These are phyloP conservation scores for Bradypodion pumilum DNA, from an alignment of 2,797 vertebrate genomes.

Conservation along the genomic window DNA sequence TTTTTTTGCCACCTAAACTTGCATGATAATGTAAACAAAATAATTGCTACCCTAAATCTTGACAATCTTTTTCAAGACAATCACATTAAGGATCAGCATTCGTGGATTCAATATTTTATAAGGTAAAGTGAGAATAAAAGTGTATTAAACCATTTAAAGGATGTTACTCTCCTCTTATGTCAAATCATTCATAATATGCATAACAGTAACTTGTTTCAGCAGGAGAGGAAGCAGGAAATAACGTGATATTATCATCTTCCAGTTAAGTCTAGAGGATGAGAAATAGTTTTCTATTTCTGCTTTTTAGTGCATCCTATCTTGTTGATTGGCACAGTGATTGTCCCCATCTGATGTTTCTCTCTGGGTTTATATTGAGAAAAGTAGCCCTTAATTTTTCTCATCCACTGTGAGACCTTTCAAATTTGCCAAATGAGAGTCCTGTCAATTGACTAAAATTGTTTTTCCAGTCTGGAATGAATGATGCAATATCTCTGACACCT, in stretches of 20 bases:
- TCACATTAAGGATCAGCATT: too few relatives aligned
- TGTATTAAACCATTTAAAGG: not conserved
- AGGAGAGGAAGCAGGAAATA: not conserved
- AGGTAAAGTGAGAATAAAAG: too few relatives aligned
- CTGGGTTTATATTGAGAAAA: conserved; percentile 22
- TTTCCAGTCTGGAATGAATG: conserved; percentile 3
- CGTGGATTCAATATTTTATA: too few relatives aligned
- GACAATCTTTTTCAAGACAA: too few relatives aligned
- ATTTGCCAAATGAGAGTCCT: conserved; percentile 15
- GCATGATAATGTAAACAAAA: too few relatives aligned
- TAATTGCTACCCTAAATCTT: too few relatives aligned
- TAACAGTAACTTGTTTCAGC: not conserved
- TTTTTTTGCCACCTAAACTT: too few relatives aligned
- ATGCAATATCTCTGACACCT: conserved; percentile 2
- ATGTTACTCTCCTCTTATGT: not conserved
- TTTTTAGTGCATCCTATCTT: not conserved
- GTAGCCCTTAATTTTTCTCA: conserved; percentile 26
- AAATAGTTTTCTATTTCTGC: conserved; percentile 18
- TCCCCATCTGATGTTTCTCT: conserved; percentile 24
- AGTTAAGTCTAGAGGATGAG: not conserved
- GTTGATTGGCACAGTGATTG: conserved; percentile 6
- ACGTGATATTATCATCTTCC: not conserved
- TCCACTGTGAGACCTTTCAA: conserved; percentile 8
- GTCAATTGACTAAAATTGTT: conserved; percentile 22
- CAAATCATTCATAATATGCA: not conserved